A percentile compares a stretch with the other conserved stretches of the same genome.
These are phyloP conservation scores for Leguminivora glycinivorella DNA, from an alignment of 1,140 invertebrate species.

Conservation along the genomic window DNA sequence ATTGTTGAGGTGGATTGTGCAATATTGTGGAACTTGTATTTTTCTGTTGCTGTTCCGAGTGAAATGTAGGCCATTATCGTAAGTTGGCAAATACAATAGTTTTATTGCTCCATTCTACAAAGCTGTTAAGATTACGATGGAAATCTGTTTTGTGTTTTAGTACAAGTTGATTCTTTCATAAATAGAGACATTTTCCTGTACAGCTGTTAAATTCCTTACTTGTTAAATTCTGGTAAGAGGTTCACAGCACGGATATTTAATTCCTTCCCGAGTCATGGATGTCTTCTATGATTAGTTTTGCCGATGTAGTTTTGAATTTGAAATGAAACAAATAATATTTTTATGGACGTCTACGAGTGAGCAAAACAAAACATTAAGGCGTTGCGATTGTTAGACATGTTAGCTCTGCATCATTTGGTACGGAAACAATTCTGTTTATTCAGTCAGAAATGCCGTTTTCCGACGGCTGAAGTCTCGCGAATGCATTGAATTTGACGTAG, in stretches of 20 bases:
- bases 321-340: too few relatives aligned
- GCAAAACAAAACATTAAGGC: not conserved
- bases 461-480: slow-evolving; percentile 31
- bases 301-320: too few relatives aligned
- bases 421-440: slow-evolving; percentile 24
- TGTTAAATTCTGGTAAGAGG: too few relatives aligned
- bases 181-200: not conserved
- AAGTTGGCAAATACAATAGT: slow-evolving; percentile 10
- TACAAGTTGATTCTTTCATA: not conserved
- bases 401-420: slow-evolving; percentile 7
- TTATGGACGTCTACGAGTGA: too few relatives aligned
- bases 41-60: slow-evolving; percentile 32
- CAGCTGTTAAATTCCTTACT: too few relatives aligned
- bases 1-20: slow-evolving; percentile 52
- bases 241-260: too few relatives aligned
- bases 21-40: slow-evolving; percentile 47
- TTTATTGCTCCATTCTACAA: slow-evolving; percentile 3
- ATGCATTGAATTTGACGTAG: slow-evolving; percentile 55
- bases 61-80: slow-evolving; percentile 28
- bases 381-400: slow-evolving; percentile 12
- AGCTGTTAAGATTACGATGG: not conserved
- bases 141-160: not conserved
- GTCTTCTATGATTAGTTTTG: too few relatives aligned
- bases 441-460: not conserved
- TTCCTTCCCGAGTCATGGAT: too few relatives aligned